Percentiles rank a stretch among this genome's conserved stretches.
These are phyloP conservation scores for Cassiopea xamachana DNA, from an alignment of 30 jellyfish, hydroid and myxozoan species.

Conservation along the genomic window DNA sequence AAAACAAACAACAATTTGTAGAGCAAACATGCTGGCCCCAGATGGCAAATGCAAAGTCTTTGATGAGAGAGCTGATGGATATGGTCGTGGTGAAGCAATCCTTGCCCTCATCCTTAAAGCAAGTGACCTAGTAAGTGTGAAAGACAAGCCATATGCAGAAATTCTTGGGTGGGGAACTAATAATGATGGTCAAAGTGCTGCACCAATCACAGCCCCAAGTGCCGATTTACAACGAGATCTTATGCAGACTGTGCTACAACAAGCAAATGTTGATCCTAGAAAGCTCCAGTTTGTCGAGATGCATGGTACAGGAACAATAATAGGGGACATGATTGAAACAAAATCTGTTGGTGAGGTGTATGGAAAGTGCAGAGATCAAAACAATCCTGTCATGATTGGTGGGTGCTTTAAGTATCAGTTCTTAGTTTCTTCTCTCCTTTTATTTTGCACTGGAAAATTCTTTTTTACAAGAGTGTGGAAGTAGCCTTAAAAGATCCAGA, in stretches of 20 bases:
- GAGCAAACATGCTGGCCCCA: constrained; percentile 79
- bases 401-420: not conserved
- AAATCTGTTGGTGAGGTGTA: constrained; percentile 74
- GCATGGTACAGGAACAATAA: constrained; percentile 80
- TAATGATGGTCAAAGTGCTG: constrained; percentile 80
- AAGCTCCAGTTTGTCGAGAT: constrained; percentile 72
- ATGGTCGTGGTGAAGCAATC: constrained; percentile 78
- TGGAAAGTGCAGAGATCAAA: constrained; percentile 42
- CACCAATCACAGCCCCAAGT: constrained; percentile 82
- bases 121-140: constrained; percentile 34
- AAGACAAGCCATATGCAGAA: constrained; percentile 46
- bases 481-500: too few relatives aligned
- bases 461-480: too few relatives aligned
- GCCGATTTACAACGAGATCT: constrained; percentile 48
- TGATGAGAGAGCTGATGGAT: constrained; percentile 74
- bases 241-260: constrained; percentile 33
- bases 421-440: too few relatives aligned
- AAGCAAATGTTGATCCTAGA: constrained; percentile 51
- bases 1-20: constrained; percentile 69
- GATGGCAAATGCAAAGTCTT: constrained; percentile 81
- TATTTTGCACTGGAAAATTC: too few relatives aligned
- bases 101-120: constrained; percentile 51
- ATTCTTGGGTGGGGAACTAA: constrained; percentile 74
- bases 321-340: constrained; percentile 75
- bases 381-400: constrained; percentile 55